Base-by-base conservation (phyloP, 2,888 invertebrate species). In the Falcaria lacertinaria region DNA sequence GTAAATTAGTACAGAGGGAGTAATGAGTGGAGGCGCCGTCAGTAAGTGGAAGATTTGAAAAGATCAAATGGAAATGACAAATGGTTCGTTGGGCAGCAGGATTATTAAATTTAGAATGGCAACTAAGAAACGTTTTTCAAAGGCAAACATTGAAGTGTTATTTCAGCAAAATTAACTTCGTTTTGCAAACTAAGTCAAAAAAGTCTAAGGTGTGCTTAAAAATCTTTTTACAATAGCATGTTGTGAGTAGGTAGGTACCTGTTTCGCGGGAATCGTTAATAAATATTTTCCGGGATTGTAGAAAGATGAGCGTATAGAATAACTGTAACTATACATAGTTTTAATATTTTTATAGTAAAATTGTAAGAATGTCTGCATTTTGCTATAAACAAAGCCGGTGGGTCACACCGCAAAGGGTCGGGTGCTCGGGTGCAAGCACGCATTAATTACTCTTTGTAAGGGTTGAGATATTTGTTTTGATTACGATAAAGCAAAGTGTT, bases 371-470 rank as follows among this genome's bases (percentile, higher is more conserved):
- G 76, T 77, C 76, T 72, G 63, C 66, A 71, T 80, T 77, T 72
- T 67, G 63, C 60, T 69, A 63, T 70, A 69, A 78, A 82, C 80
- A 78, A 79, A 79, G 75, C 76, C 72, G 66, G 57, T 60, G 73
- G 74, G 74, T 62, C 58, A 62, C 68, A 60, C 67, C 73, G 61
- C 64, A 64, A 73, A 77, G 80, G 80, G 22, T 37, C 15, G 34
- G 34, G 2, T 6, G 33, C 6, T 80, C 76, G 85, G 81, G 71
- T 83, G 83, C 80, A 82, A 78, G 80, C 83, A 81, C 80, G 83
- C 84, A 85, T 85, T 86, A 85, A 86, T 86, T 83, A 86, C 74
- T 69, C 75, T 79, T 74, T 72, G 73, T 70, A 69, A 69, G 79
- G 80, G 79, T 75, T 70, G 69, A 69, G 69, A 64, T 66, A 65